These are phyloP conservation scores for Nothoprocta pentlandii DNA, from an alignment of 2,113 vertebrate species.

Conservation along the genomic window DNA sequence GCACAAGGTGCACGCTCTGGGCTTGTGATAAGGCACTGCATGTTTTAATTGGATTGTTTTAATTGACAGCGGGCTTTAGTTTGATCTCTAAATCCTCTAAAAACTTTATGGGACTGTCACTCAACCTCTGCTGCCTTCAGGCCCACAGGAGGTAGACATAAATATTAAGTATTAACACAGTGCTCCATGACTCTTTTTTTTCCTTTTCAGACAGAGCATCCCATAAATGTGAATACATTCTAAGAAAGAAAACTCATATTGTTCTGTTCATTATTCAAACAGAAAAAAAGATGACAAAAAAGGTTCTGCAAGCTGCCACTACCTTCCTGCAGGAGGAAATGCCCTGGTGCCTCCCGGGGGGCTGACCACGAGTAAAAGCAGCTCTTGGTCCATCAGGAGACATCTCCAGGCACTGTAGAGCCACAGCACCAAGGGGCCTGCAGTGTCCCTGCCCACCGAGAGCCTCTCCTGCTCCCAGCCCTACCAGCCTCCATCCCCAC, in stretches of 20 bases:
- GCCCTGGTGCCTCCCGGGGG: not conserved
- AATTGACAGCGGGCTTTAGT: not conserved
- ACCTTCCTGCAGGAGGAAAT: not conserved
- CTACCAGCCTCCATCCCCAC: not conserved
- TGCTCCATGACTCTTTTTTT: conserved; percentile 56
- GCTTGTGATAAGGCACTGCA: rapidly evolving
- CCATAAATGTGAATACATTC: conserved; percentile 5
- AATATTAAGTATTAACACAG: conserved; percentile 49
- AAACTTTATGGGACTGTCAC: conserved; percentile 7
- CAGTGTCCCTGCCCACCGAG: not conserved
- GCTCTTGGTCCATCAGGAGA: not conserved
- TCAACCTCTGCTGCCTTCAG: conserved; percentile 32
- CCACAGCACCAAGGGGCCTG: not conserved
- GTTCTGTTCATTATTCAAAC: not conserved
- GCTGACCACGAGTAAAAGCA: rapidly evolving
- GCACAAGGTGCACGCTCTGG: rapidly evolving
- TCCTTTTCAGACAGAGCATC: conserved; percentile 62
- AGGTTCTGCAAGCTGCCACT: not conserved
- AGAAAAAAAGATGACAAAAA: not conserved
- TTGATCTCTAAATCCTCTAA: conserved; percentile 29
- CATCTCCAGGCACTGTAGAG: not conserved
- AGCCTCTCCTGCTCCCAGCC: no score
- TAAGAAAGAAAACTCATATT: conserved; percentile 28
- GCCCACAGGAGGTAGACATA: conserved; percentile 42
- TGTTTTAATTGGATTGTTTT: not conserved